Conservation (phyloP, 1,140 invertebrate genomes). For the Ostrea edulis region DNA sequence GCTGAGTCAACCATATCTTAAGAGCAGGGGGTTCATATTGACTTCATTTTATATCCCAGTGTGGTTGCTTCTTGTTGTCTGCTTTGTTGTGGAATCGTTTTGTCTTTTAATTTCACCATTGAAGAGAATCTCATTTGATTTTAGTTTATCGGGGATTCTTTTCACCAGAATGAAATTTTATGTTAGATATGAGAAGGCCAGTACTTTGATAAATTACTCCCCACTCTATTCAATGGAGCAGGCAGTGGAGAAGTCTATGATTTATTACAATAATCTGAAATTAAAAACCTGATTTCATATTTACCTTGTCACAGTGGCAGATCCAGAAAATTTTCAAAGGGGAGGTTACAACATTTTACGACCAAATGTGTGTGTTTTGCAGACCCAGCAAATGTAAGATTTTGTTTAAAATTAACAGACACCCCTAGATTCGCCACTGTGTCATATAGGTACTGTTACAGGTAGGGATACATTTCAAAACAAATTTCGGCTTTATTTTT, state of each 20-base stretch:
- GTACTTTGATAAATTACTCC: conserved; percentile 30
- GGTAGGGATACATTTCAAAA: too few relatives aligned
- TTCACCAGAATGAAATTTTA: conserved; percentile 31
- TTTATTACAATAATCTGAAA: conserved; percentile 36
- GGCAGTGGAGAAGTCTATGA: neutral
- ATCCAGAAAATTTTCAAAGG: too few relatives aligned
- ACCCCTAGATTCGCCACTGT: too few relatives aligned
- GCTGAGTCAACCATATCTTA: conserved; percentile 18
- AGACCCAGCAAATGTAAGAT: too few relatives aligned
- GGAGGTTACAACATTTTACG: too few relatives aligned
- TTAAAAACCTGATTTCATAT: neutral
- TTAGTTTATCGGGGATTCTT: neutral
- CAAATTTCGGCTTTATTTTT: too few relatives aligned
- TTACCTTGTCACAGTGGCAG: too few relatives aligned
- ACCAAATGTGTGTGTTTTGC: too few relatives aligned
- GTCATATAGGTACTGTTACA: too few relatives aligned
- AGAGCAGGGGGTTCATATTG: conserved; percentile 39
- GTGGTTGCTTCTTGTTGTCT: neutral
- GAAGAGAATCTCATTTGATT: neutral
- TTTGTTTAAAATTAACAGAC: too few relatives aligned
- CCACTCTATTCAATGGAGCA: conserved; percentile 14
- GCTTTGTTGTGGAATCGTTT: conserved; percentile 13
- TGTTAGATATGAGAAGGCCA: conserved; percentile 39
- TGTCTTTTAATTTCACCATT: conserved; percentile 38
- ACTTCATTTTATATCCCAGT: neutral